These are phyloP conservation scores for Microctenopoma steveboyesi DNA, from an alignment of 2,797 vertebrate species.

Conservation along the genomic window DNA sequence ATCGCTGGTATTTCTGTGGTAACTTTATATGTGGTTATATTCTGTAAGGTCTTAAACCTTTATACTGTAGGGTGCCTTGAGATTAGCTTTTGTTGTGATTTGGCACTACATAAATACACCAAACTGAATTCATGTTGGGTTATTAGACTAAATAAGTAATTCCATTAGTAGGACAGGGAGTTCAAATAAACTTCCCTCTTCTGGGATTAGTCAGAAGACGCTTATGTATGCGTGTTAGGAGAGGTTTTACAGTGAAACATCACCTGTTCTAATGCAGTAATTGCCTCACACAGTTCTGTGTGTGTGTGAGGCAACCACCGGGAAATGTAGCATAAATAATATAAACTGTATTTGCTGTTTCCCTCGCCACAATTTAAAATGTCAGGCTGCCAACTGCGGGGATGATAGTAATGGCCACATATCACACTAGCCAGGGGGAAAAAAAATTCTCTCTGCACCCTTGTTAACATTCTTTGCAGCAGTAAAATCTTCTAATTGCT, in stretches of 20 bases:
- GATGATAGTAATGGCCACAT: slow-evolving; percentile 39
- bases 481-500: background rate
- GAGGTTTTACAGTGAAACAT: background rate
- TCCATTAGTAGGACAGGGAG: too few relatives aligned
- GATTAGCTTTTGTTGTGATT: too few relatives aligned
- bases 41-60: too few relatives aligned
- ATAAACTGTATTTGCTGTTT: slow-evolving; percentile 41
- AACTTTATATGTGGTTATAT: too few relatives aligned
- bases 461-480: slow-evolving; percentile 11
- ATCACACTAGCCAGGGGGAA: slow-evolving; percentile 9
- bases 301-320: slow-evolving; percentile 22
- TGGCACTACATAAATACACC: too few relatives aligned
- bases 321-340: slow-evolving; percentile 55
- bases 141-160: too few relatives aligned
- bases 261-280: slow-evolving; percentile 10
- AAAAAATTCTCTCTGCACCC: background rate
- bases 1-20: too few relatives aligned
- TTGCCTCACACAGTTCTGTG: slow-evolving; percentile 2
- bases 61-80: too few relatives aligned
- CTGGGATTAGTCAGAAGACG: background rate
- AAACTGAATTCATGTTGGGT: too few relatives aligned
- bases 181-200: background rate
- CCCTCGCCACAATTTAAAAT: slow-evolving; percentile 39
- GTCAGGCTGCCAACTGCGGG: slow-evolving; percentile 36
- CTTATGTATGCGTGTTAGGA: background rate